Conservation (phyloP, 2,888 invertebrate species). For the Cataglyphis cursor region DNA sequence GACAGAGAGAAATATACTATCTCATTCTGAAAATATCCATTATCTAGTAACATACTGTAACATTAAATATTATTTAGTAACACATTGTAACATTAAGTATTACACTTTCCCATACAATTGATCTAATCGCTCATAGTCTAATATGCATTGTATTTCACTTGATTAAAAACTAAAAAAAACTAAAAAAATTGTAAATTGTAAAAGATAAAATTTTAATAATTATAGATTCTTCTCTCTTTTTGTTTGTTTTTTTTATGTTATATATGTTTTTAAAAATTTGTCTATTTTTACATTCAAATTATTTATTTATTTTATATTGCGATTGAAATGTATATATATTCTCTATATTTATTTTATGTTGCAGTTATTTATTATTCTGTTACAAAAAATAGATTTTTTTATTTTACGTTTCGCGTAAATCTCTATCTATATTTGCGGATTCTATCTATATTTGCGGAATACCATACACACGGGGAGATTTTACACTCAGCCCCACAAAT, state of each 20-base stretch:
- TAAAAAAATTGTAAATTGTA: background rate
- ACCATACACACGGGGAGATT: conserved; percentile 1
- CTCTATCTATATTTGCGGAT: conserved; percentile 18
- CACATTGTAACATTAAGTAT: background rate
- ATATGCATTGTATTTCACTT: background rate
- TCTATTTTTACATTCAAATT: background rate
- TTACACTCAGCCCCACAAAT: conserved; percentile 20
- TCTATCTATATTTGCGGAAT: conserved; percentile 21
- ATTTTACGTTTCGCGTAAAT: background rate
- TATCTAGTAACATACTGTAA: background rate
- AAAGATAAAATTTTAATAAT: background rate
- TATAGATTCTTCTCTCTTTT: background rate
- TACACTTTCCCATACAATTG: no score
- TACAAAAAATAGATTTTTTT: background rate
- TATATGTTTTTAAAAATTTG: background rate
- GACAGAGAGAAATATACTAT: background rate
- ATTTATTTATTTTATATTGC: background rate
- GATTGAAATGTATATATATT: background rate
- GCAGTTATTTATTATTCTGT: background rate
- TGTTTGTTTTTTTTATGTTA: no score
- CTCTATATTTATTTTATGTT: background rate
- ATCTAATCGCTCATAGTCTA: background rate
- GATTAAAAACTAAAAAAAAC: background rate
- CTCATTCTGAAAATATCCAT: background rate
- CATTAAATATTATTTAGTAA: background rate